Evolutionary conservation across 2,113 vertebrate species (phyloP).

Genomic region (Tyrannus savana): DNA sequence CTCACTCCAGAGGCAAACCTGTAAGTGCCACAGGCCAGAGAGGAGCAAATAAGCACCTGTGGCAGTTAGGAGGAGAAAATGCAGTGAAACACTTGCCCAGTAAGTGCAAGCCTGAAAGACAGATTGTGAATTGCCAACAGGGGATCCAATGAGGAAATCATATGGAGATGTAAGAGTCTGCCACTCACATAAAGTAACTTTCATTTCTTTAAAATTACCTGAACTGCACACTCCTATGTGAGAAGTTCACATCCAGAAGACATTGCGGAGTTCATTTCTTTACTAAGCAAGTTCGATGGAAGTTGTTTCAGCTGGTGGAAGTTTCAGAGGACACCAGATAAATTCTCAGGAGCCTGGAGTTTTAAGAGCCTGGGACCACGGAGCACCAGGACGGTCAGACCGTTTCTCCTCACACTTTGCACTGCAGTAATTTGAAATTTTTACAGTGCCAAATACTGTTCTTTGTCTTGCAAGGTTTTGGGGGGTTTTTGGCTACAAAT

Average conservation of each 20-base stretch:
- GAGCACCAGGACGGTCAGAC: neutral
- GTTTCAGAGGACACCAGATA: neutral
- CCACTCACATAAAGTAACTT: neutral
- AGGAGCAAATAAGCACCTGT: neutral
- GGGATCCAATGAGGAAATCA: neutral
- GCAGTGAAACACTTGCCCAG: neutral
- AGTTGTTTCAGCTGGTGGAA: neutral
- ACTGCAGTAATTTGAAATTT: neutral
- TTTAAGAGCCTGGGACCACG: rapidly evolving
- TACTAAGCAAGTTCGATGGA: neutral
- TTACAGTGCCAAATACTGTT: neutral
- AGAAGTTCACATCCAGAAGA: neutral
- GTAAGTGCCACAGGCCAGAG: neutral
- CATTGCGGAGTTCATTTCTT: neutral
- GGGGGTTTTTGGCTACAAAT: neutral
- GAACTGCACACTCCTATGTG: neutral
- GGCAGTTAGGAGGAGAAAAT: neutral
- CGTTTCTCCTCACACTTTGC: neutral
- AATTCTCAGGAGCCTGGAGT: neutral
- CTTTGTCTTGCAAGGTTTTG: neutral
- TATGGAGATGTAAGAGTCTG: neutral
- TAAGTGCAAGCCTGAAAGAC: neutral
- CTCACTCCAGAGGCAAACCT: slow-evolving; percentile 10
- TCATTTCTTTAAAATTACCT: neutral
- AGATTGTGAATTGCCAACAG: neutral